Base-by-base conservation (phyloP, 2,797 vertebrate genomes). In the Selene dorsalis region DNA sequence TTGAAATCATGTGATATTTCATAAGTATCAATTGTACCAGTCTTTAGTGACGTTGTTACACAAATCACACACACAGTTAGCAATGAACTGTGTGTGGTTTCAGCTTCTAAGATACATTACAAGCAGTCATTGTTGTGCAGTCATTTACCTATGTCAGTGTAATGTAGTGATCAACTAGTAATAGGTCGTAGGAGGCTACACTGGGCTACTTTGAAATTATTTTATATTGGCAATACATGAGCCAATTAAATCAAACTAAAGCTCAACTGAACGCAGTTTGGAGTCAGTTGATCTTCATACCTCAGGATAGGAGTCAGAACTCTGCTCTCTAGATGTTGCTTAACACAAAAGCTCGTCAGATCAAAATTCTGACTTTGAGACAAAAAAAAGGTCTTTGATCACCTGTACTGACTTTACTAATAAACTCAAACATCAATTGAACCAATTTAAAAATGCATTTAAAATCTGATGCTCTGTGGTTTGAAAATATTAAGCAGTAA, bases 61-160 rank as follows among this genome's bases (percentile, higher is more conserved):
- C 52, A 50, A 12, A n/a, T 35, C 5, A 17, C 13, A 11, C 13
- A 11, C 9, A 41, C 7, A 71, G 48, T 57, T n/a, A 30, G 20
- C 16, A 35, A 13, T 58, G 4, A 30, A 11, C 38, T 64, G 4
- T 59, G 18, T 20, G 45, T 18, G 45, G 9, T 50, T 50, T 47
- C 43, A 47, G 17, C 2, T 47, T 47, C 18, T 14, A 8, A 17
- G 43, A 45, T 18, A 4, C 11, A 6, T 18, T 45, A 43, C 17
- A 73, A n/a, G 17, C 26, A 69, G 52, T 20, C 18, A 61, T 8
- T 39, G 24, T 8, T 73, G 57, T 68, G 10, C 22, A 56, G 35
- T 60, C 4, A 41, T 45, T 45, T 45, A 45, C 43, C 43, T 17
- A 17, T 45, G 16, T 16, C 4, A 45, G 3, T n/a, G 18, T 22